These are phyloP conservation scores for Orussus abietinus DNA, from an alignment of 1,140 invertebrate genomes.

Conservation along the genomic window DNA sequence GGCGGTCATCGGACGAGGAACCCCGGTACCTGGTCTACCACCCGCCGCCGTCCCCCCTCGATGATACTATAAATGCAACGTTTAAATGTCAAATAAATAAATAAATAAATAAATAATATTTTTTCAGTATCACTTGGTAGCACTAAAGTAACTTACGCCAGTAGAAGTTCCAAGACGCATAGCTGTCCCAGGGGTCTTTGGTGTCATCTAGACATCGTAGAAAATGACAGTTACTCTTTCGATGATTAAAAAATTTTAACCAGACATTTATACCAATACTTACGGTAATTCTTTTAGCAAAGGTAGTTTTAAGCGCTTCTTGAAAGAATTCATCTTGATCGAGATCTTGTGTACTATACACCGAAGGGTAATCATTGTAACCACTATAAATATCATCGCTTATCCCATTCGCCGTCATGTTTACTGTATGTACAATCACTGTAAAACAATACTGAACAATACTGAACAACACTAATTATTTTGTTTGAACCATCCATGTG, in stretches of 20 bases:
- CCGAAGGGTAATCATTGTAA: conserved; percentile 65
- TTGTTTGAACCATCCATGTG: too few species aligned
- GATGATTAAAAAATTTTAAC: conserved; percentile 7
- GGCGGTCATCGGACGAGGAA: conserved; percentile 84
- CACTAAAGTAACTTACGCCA: conserved; percentile 42
- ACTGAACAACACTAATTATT: too few species aligned
- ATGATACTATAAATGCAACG: conserved; percentile 37
- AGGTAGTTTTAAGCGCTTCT: conserved; percentile 60
- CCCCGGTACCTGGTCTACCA: conserved; percentile 34
- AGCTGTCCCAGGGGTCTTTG: conserved; percentile 46
- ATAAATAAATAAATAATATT: not conserved
- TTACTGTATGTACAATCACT: too few species aligned
- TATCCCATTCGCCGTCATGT: too few species aligned
- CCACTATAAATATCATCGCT: conserved; percentile 66
- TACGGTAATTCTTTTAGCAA: conserved; percentile 59
- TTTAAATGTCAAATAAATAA: not conserved
- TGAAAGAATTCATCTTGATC: conserved; percentile 65
- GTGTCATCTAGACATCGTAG: conserved; percentile 37
- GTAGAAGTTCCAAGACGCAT: conserved; percentile 55
- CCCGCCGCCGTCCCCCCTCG: conserved; percentile 30
- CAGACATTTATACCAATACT: conserved; percentile 26
- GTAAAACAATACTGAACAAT: too few species aligned
- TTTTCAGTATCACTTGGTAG: not conserved
- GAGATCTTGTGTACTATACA: conserved; percentile 63
- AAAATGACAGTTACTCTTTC: conserved; percentile 9